These are phyloP conservation scores for Callimico goeldii DNA, from an alignment of 2,797 vertebrate species.

Conservation along the genomic window DNA sequence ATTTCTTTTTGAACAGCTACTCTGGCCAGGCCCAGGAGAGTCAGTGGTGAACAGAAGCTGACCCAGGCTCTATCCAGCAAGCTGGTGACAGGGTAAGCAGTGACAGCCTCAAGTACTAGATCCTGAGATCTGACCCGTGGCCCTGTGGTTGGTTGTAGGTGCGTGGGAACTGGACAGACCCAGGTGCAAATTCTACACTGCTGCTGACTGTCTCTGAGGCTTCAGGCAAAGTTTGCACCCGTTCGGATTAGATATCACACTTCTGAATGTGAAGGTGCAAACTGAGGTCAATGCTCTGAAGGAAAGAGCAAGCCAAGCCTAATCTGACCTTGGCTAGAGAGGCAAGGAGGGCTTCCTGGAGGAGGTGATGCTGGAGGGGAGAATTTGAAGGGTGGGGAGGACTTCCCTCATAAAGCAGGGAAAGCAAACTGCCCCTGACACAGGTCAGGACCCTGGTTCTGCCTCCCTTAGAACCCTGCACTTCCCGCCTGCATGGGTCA, in stretches of 20 bases:
- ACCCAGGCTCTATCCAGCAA: not conserved
- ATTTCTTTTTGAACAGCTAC: not conserved
- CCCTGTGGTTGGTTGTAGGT: not conserved
- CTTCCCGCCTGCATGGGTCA: not conserved
- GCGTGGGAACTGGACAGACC: not conserved
- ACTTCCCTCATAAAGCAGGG: not conserved
- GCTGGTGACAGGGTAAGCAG: not conserved
- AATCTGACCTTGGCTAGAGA: not conserved
- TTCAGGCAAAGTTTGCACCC: not conserved
- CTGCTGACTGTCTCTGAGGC: not conserved
- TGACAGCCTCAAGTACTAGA: not conserved
- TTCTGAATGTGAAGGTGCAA: not conserved
- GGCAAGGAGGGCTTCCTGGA: not conserved
- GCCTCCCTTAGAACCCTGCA: too few relatives aligned
- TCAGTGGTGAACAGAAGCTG: not conserved
- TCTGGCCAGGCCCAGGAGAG: not conserved
- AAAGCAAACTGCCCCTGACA: not conserved
- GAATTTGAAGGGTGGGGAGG: not conserved
- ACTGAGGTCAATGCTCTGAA: not conserved
- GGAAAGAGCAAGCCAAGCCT: not conserved
- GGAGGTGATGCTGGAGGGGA: not conserved
- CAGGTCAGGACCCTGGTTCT: not conserved
- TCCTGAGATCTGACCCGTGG: not conserved
- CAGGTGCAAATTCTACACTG: not conserved
- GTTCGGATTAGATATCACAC: rapidly evolving